Conservation (phyloP, 2,888 invertebrate genomes). For the Hesperia comma region DNA sequence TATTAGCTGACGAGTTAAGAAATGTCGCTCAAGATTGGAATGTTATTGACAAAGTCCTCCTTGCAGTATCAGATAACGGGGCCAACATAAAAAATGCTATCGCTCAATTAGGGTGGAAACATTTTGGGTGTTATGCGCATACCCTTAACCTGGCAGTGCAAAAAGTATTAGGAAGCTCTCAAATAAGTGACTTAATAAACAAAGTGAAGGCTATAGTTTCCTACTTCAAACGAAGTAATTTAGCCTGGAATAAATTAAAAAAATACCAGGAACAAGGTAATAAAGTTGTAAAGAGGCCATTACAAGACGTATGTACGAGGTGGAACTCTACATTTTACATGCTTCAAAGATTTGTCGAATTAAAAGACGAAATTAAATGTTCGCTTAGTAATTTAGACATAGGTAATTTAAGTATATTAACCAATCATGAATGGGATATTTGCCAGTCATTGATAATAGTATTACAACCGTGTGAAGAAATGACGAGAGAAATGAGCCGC, state of each 20-base stretch:
- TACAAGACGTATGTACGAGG: neutral
- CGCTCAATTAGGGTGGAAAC: no score
- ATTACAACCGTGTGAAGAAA: no score
- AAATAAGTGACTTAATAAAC: slow-evolving; percentile 16
- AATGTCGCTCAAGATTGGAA: slow-evolving; percentile 8
- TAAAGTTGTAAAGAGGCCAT: neutral
- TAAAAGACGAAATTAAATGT: neutral
- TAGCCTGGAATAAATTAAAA: slow-evolving; percentile 43
- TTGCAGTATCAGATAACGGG: no score
- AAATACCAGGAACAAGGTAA: slow-evolving; percentile 38
- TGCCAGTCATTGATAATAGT: no score
- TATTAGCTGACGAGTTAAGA: slow-evolving; percentile 44
- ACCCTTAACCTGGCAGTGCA: neutral
- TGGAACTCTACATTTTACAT: slow-evolving; percentile 1
- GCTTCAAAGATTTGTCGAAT: neutral
- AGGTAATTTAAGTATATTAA: no score
- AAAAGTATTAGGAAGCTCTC: slow-evolving; percentile 7
- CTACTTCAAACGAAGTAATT: slow-evolving; percentile 42
- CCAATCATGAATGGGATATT: no score
- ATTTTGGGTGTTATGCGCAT: no score
- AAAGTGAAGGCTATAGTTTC: slow-evolving; percentile 44
- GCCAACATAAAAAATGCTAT: no score
- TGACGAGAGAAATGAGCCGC: no score
- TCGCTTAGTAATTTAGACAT: neutral
- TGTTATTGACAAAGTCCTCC: no score